Base-by-base conservation (phyloP, 2,113 vertebrate species). In the Psittacus erithacus region DNA sequence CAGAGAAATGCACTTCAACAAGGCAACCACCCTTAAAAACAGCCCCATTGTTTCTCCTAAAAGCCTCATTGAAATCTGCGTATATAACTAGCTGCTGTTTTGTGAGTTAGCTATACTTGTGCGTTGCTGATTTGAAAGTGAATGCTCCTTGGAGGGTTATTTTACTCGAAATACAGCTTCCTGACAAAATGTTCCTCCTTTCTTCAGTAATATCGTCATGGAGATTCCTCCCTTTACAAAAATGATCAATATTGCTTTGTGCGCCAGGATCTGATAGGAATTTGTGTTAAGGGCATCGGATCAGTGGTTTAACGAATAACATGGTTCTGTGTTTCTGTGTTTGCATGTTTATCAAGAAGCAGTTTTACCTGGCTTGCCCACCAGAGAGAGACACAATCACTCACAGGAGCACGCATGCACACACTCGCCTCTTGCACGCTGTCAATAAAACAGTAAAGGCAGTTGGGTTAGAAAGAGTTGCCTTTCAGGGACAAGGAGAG, bases 1-100 rank as follows among this genome's bases (percentile, higher is more conserved):
- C 93, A 92, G 62, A 89, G 88, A 95, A 95, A 92, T 86, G 83
- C 95, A 97, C 95, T 96, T 96, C 88, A 96, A 62, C 95, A 82
- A 77, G 95, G 77, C 73, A 87, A 87, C 93, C 92, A 62, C 92
- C 88, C 95, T 97, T 94, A 96, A 96, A 94, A 93, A 82, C 92
- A 92, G 95, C 75, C 83, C 65, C 81, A 93, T 96, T 97, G 86
- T 96, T 93, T 94, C 88, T 94, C 46, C 81, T 77, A 84, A 96
- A 96, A 91, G 95, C 91, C 96, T 93, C 91, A 89, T 92, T 97
- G 86, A 96, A 91, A 87, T 82, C 86, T 95, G 67, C 47, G 38
- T 79, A 82, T 90, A n/a, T 96, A 95, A 91, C 96, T 96, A 39
- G 92, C 96, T 95, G 93, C 86, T 87, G 95, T 82, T 89, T 86